Conservation (phyloP, 2,888 invertebrate species). For the Galerucella nymphaeae region DNA sequence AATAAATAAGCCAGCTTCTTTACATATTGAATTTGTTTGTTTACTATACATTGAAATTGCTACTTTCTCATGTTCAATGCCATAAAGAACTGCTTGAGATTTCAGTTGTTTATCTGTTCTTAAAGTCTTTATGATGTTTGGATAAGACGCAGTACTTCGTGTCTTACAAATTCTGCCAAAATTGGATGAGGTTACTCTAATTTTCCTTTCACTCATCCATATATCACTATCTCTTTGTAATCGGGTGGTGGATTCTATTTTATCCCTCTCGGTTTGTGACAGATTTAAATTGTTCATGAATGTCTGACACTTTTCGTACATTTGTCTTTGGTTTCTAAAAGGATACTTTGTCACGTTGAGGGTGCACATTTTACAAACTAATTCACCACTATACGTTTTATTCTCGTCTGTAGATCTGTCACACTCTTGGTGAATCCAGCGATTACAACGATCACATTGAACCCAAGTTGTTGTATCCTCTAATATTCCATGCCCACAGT, state of each 20-base stretch:
- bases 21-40: constrained; percentile 1
- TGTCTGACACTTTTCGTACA: neutral
- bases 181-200: constrained; percentile 11
- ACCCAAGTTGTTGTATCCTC: constrained; percentile 29
- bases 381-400: too few species aligned
- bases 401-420: neutral
- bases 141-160: neutral
- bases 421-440: constrained; percentile 34
- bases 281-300: neutral
- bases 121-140: neutral
- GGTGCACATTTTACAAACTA: too few species aligned
- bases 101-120: neutral
- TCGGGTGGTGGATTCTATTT: neutral
- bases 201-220: constrained; percentile 15
- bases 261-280: neutral
- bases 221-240: neutral
- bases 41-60: neutral
- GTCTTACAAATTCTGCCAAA: constrained; percentile 5
- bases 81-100: neutral
- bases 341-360: neutral
- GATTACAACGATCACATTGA: constrained; percentile 29
- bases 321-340: neutral
- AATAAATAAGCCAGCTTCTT: constrained; percentile 7
- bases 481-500: constrained; percentile 25
- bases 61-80: neutral